Percentiles rank a stretch among this genome's conserved stretches.
phyloP scores from a whole-genome alignment of 2,113 vertebrate genomes.

The Capreolus pygargus region DNA sequence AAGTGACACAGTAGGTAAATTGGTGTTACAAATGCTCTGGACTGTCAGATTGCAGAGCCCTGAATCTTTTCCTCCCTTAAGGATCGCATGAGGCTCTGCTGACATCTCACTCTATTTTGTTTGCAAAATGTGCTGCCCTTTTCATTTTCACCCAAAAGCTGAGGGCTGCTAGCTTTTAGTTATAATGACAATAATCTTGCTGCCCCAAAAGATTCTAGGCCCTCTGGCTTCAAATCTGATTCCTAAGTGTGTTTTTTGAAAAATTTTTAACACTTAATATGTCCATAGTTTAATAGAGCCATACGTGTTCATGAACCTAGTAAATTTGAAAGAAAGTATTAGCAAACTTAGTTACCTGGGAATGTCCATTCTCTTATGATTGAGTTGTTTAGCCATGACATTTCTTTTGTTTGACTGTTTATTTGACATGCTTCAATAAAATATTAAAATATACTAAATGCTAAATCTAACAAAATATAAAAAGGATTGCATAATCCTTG shows the following conservation, averaged over 20 bases:
- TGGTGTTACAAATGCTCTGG: not conserved
- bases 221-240: not conserved
- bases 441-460: not conserved
- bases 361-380: not conserved
- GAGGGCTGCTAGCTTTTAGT: not conserved
- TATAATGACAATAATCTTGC: not conserved
- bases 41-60: not conserved
- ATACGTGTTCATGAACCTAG: not conserved
- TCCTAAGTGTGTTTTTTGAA: not conserved
- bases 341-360: not conserved
- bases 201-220: not conserved
- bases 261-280: not conserved
- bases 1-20: not conserved
- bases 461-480: not conserved
- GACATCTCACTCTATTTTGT: not conserved
- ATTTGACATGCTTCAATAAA: not conserved
- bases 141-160: not conserved
- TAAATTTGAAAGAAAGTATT: not conserved
- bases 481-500: not conserved
- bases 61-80: not conserved
- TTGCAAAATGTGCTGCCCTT: not conserved
- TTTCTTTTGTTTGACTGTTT: not conserved
- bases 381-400: not conserved
- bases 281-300: not conserved
- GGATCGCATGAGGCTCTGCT: fast-evolving